Percentiles rank a stretch among this genome's conserved stretches.
phyloP scores from a whole-genome alignment of 2,113 vertebrate species.

The Clarias batrachus region DNA sequence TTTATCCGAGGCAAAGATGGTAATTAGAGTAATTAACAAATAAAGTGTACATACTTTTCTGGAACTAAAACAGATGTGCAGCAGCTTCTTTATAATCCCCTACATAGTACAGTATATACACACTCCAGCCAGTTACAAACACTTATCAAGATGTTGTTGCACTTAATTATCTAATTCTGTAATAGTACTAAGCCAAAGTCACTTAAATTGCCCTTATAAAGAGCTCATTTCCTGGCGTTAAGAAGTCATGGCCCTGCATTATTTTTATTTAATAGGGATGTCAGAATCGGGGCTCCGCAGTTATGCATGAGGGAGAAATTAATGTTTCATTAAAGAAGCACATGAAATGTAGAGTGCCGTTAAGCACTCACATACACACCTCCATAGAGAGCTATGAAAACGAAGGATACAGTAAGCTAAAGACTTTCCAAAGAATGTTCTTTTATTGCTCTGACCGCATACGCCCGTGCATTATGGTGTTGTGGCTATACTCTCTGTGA shows the following conservation, averaged over 20 bases:
- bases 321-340: background rate
- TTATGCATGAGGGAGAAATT: background rate
- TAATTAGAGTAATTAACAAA: background rate
- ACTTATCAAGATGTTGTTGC: background rate
- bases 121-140: background rate
- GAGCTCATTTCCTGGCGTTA: background rate
- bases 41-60: background rate
- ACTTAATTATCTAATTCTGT: background rate
- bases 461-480: background rate
- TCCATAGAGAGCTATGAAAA: constrained; percentile 2
- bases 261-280: background rate
- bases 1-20: background rate
- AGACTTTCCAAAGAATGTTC: constrained; percentile 28
- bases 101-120: background rate
- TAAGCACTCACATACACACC: background rate
- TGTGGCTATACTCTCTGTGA: constrained; percentile 1
- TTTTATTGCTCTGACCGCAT: background rate
- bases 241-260: background rate
- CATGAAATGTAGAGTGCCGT: background rate
- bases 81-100: background rate
- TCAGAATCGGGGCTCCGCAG: background rate
- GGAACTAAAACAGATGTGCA: background rate
- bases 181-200: background rate
- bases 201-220: background rate
- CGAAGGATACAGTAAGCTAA: constrained; percentile 21